Percentiles rank a stretch among this genome's conserved stretches.
Evolutionary conservation across 2,888 invertebrate genomes (phyloP).

Genomic region (Hydraecia micacea): DNA sequence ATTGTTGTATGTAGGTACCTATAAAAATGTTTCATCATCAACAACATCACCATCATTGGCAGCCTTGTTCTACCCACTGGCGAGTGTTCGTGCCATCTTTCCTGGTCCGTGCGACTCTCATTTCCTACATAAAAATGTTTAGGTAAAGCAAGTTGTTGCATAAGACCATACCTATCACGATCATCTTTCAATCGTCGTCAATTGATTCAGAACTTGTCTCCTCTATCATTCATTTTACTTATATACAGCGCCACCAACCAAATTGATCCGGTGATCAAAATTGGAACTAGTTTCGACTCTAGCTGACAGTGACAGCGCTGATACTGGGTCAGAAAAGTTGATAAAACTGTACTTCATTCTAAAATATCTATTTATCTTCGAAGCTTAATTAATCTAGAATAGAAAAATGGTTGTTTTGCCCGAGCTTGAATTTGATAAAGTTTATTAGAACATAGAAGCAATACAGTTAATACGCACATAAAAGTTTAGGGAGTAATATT

Average conservation of each 20-base stretch:
- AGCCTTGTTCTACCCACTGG: not conserved
- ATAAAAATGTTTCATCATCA: not conserved
- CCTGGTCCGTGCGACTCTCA: not conserved
- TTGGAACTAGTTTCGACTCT: not conserved
- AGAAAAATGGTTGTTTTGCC: constrained; percentile 83
- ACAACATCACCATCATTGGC: not conserved
- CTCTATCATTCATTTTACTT: not conserved
- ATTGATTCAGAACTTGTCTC: constrained; percentile 7
- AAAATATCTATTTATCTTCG: constrained; percentile 17
- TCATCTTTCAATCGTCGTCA: not conserved
- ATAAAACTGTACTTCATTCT: constrained; percentile 6
- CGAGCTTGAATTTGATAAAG: constrained; percentile 84
- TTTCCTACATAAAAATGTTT: not conserved
- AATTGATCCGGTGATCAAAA: constrained; percentile 4
- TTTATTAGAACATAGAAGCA: constrained; percentile 72
- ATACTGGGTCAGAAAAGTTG: not conserved
- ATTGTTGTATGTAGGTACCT: too few species aligned
- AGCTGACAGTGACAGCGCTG: not conserved
- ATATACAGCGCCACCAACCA: not conserved
- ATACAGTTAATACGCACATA: constrained; percentile 74
- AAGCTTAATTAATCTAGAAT: constrained; percentile 61
- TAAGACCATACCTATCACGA: too few species aligned
- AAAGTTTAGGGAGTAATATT: constrained; percentile 53
- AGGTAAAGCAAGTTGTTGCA: not conserved
- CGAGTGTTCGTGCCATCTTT: not conserved